Evolutionary conservation across 1,140 invertebrate genomes (phyloP), one percentile per base, ranked within the genome.

Genomic region (Gonioctena quinquepunctata): DNA sequence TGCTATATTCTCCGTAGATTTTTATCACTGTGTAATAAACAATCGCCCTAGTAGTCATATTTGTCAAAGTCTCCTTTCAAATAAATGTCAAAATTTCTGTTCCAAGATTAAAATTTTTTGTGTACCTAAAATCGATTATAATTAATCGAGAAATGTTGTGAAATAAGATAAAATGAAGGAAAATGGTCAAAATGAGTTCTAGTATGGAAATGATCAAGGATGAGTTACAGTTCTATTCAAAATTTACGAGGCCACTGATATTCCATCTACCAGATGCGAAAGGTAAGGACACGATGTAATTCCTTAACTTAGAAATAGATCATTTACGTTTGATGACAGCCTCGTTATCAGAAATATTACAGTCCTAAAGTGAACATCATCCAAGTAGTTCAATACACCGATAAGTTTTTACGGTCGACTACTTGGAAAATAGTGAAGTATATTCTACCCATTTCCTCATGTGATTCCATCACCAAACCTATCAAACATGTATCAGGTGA

Each of bases 171-270:
- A 11, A 42, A 42, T 42, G 33, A 42, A 4, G 33, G 16, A 42
- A 42, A 42, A 42, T 8, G n/a, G n/a, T 7, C 33, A 42, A 42
- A 42, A 7, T 42, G 33, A 42, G n/a, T 42, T 42, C 33, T 3
- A 60, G 5, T 60, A 60, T 49, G 26, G 71, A 71, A 18, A 57
- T 68, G 8, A 68, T 71, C 8, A 76, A 72, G 64, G 68, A 78
- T 50, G 79, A 81, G 68, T 82, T 84, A 65, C 72, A 78, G 52
- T 83, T 84, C 70, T 84, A 82, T 57, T 65, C 82, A 7, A 77
- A 79, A 72, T 80, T 83, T 33, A 76, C 79, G 2, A 83, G 79
- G 72, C 81, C 83, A 19, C 59, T 84, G 13, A 74, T 83, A 49
- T 69, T 84, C 48, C 80, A 79, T 63, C 69, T 84, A 22, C 71